Evolutionary conservation across 2,113 vertebrate genomes (phyloP).

Genomic region (Lophotis ruficrista): DNA sequence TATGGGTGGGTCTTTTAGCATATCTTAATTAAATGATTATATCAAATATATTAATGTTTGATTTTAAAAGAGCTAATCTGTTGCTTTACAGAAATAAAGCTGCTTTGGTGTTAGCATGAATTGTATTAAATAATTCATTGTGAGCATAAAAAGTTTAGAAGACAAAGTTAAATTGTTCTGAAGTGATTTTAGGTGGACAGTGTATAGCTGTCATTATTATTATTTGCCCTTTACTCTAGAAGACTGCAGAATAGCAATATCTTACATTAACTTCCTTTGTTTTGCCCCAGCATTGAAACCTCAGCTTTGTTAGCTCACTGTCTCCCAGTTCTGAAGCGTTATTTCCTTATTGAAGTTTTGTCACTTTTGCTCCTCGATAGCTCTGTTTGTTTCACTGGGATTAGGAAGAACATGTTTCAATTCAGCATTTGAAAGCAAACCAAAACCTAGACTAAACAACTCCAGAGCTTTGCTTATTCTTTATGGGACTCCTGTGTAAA

Average conservation of each 20-base stretch:
- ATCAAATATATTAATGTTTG: neutral
- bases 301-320: neutral
- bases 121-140: neutral
- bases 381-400: neutral
- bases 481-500: neutral
- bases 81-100: neutral
- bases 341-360: neutral
- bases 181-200: neutral
- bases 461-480: neutral
- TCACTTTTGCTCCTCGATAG: neutral
- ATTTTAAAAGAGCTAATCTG: neutral
- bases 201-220: neutral
- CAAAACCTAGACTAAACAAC: neutral
- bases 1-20: neutral
- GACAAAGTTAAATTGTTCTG: neutral
- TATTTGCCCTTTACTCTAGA: neutral
- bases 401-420: neutral
- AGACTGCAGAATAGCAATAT: neutral
- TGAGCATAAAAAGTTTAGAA: neutral
- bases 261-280: neutral
- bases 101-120: neutral
- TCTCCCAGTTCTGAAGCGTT: neutral
- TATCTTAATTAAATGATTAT: neutral
- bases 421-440: neutral
- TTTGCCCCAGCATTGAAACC: neutral